Evolutionary conservation across 2,797 vertebrate genomes (phyloP).

Genomic region (Peromyscus attwateri): DNA sequence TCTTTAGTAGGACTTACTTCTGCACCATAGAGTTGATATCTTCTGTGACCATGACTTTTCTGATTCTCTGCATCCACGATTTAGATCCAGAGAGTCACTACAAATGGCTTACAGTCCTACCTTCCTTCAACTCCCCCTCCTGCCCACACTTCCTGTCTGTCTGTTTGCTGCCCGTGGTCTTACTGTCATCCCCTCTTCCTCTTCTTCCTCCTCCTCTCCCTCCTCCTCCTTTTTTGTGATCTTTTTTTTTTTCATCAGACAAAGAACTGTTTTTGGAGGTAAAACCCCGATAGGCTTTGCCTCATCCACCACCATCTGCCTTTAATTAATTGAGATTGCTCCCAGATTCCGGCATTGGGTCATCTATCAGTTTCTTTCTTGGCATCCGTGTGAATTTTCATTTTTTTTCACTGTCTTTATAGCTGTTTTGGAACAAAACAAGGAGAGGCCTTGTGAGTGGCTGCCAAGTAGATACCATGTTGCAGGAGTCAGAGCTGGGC

Average conservation of each 20-base stretch:
- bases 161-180: slow-evolving; percentile 4
- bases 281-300: slow-evolving; percentile 73
- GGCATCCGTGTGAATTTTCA: slow-evolving; percentile 73
- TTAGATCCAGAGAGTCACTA: not conserved
- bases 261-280: slow-evolving; percentile 71
- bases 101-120: not conserved
- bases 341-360: slow-evolving; percentile 75
- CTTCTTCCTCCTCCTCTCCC: not conserved
- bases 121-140: not conserved
- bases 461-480: slow-evolving; percentile 71
- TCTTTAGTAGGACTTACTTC: not conserved
- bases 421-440: slow-evolving; percentile 68
- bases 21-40: not conserved
- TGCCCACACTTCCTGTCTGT: not conserved
- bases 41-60: not conserved
- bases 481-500: slow-evolving; percentile 30
- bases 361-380: slow-evolving; percentile 77
- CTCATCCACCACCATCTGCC: slow-evolving; percentile 73
- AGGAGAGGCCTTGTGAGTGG: not conserved
- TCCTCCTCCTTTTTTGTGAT: not conserved
- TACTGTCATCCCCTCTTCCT: not conserved
- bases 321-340: slow-evolving; percentile 82
- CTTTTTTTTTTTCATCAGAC: slow-evolving; percentile 57
- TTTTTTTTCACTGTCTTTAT: slow-evolving; percentile 68
- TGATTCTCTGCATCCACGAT: not conserved